These are phyloP conservation scores for Chionis minor DNA, from an alignment of 2,113 vertebrate genomes.

Conservation along the genomic window DNA sequence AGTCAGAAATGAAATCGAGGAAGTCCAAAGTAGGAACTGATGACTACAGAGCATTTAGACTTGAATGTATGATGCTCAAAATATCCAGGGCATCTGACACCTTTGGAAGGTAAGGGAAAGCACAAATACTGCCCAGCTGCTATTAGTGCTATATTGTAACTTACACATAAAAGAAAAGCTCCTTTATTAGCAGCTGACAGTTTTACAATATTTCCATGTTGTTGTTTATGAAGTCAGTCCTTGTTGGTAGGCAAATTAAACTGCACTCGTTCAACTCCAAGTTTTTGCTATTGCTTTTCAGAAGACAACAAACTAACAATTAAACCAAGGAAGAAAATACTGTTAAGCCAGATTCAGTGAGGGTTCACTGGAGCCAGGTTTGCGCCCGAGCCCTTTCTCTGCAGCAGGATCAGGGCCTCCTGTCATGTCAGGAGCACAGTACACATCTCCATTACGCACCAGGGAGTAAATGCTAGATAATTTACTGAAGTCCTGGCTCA, in stretches of 20 bases:
- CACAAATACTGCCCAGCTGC: not conserved
- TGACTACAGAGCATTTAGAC: not conserved
- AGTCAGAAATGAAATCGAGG: conserved; percentile 34
- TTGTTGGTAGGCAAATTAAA: not conserved
- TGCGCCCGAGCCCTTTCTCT: fast-evolving
- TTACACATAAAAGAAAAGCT: not conserved
- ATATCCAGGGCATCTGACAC: not conserved
- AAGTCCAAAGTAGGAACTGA: not conserved
- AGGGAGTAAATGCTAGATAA: not conserved
- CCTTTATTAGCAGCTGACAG: not conserved
- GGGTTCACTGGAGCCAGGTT: not conserved
- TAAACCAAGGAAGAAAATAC: not conserved
- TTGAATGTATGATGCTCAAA: not conserved
- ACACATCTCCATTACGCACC: fast-evolving
- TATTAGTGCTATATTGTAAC: not conserved
- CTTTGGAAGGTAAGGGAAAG: not conserved
- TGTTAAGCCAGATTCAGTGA: not conserved
- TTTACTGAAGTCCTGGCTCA: not conserved
- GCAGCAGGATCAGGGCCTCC: not conserved
- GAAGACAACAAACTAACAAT: not conserved
- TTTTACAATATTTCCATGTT: not conserved
- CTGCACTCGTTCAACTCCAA: not conserved
- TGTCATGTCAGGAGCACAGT: not conserved
- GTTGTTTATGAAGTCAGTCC: not conserved
- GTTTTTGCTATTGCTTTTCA: not conserved